These are phyloP conservation scores for Cerastoderma edule DNA, from an alignment of 2,888 invertebrate genomes.

Conservation along the genomic window DNA sequence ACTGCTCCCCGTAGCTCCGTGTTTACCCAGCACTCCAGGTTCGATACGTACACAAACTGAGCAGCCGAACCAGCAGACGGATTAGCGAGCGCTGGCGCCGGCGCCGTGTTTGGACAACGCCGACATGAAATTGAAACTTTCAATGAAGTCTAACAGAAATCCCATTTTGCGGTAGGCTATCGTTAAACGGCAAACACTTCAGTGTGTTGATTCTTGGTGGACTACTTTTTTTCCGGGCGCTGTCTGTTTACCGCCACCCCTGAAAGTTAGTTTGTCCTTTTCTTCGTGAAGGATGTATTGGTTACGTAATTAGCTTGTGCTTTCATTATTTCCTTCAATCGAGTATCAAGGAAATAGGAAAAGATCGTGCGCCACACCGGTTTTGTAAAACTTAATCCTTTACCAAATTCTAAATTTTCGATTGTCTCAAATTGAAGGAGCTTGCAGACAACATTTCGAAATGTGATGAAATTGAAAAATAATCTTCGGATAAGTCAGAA, in stretches of 20 bases:
- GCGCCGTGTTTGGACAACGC: slow-evolving; percentile 33
- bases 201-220: slow-evolving; percentile 20
- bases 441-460: too few relatives aligned
- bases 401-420: too few relatives aligned
- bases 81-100: slow-evolving; percentile 40
- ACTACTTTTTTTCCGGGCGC: slow-evolving; percentile 25
- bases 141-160: slow-evolving; percentile 16
- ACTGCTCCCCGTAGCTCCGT: slow-evolving; percentile 1
- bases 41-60: slow-evolving; percentile 19
- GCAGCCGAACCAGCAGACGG: slow-evolving; percentile 32
- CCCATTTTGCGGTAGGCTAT: slow-evolving; percentile 26
- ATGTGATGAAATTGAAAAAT: too few relatives aligned
- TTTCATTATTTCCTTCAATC: too few relatives aligned
- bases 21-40: slow-evolving; percentile 20
- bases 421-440: too few relatives aligned
- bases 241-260: slow-evolving; percentile 22
- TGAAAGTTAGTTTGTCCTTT: slow-evolving; percentile 11
- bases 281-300: slow-evolving; percentile 12
- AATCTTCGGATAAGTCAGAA: too few relatives aligned
- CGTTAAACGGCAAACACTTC: slow-evolving; percentile 27
- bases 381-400: too few relatives aligned
- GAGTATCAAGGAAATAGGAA: too few relatives aligned
- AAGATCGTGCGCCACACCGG: too few relatives aligned
- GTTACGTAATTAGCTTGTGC: too few relatives aligned
- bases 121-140: slow-evolving; percentile 33